Base-by-base conservation (phyloP, 2,113 vertebrate genomes). In the Hippocampus abdominalis region DNA sequence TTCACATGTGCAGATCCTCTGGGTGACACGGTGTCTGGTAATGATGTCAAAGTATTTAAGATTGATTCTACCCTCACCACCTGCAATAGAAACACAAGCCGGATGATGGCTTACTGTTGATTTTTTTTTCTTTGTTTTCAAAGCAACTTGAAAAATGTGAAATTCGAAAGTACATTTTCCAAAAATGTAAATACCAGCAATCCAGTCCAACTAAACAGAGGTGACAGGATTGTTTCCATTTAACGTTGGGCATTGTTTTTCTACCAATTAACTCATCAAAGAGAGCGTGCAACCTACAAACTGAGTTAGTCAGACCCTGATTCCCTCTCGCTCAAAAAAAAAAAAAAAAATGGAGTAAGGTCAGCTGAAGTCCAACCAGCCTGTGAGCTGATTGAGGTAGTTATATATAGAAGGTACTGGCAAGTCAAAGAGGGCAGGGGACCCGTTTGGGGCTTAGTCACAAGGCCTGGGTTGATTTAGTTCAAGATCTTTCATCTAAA, bases 391-490 rank as follows among this genome's bases (percentile, higher is more conserved):
- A 86, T 80, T 76, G 84, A 82, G 80, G 62, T 60, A 70, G 86
- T 84, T 91, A 90, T 87, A 90, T 89, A 84, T 90, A 91, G 88
- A 88, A 25, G 27, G 25, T 67, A 72, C 81, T 86, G 86, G 85
- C 81, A 80, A 68, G 80, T 81, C 73, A 73, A 68, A 65, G 66
- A 44, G 13, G 76, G 70, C 73, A 63, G 54, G 70, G 75, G 72
- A 82, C 64, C 68, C 15, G 32, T 62, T 46, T 75, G 63, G 69
- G 81, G 69, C 74, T 72, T 75, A 69, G 81, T 86, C 86, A 88
- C 84, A 82, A 79, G 83, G 72, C 76, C 72, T 20, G 66, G 10
- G 3, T 63, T 82, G 82, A 84, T 88, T 87, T 79, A 86, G 70
- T 67, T 49, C 59, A 16, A 78, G 72, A 77, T 86, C 78, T 86